Evolutionary conservation across 2,888 invertebrate species (phyloP), one percentile per base, ranked within the genome.

Genomic region (Anagyrus pseudococci): DNA sequence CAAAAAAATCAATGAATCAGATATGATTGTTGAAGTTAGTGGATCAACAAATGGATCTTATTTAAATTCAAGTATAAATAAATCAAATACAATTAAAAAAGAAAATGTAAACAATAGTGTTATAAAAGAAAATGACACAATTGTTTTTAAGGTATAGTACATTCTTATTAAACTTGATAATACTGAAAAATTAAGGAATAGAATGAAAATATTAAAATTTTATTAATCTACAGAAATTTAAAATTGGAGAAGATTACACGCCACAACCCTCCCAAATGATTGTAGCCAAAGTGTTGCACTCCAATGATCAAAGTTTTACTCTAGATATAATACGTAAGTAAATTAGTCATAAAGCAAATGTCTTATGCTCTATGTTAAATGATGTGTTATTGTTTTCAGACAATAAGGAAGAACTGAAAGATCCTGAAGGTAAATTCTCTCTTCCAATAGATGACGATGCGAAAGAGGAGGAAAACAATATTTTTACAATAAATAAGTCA

Each of bases 211-310:
- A 48, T 53, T 54, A 47, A 62, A 52, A 59, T 46, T 49, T 26
- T 62, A 41, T n/a, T 17, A 4, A 8, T 52, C 71, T 71, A 19
- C 64, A 83, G 82, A 77, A 79, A 64, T 70, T 82, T 4, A 78
- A 74, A 69, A 73, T 83, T 46, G 77, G 73, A 20, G 67, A 71
- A 23, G 72, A 79, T 67, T 83, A 82, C 63, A 75, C 76, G n/a
- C 83, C 83, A 6, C 73, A 77, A 66, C 33, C 82, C 17, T 83
- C 83, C 0, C 70, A 75, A 10, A 71, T 71, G 33, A 79, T 83
- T 48, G 62, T 81, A 22, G 82, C 75, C 0, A 70, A 77, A 70
- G 76, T 77, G 3, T 7, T 75, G 22, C 59, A 64, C 8, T 69
- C 62, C 62, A 66, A 60, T 44, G 20, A 64, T 10, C 68, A 70